phyloP scores from a whole-genome alignment of 2,888 invertebrate genomes.

The Gerris lacustris region DNA sequence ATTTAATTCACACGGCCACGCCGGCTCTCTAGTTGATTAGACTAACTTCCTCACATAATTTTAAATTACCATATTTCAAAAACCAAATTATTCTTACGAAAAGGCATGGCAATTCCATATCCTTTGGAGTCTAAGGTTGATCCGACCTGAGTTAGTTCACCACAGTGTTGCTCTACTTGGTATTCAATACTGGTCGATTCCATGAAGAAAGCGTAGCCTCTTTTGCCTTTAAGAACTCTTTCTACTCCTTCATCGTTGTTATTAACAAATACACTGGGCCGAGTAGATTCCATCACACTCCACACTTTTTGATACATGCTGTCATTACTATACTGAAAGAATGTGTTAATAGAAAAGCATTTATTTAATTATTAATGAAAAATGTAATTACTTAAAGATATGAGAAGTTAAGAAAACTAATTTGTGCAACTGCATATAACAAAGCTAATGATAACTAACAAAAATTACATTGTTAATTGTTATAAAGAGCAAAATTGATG shows the following conservation, averaged over 20 bases:
- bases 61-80: no score
- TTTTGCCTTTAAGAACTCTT: constrained; percentile 62
- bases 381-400: no score
- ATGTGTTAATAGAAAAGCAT: background rate
- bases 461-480: no score
- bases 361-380: no score
- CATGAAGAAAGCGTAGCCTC: constrained; percentile 83
- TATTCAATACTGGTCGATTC: constrained; percentile 93
- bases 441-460: no score
- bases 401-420: background rate
- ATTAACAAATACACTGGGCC: constrained; percentile 69
- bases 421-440: background rate
- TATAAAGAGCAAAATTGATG: no score
- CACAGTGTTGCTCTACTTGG: constrained; percentile 67
- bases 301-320: constrained; percentile 85
- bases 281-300: constrained; percentile 74
- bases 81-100: constrained; percentile 49
- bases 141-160: constrained; percentile 66
- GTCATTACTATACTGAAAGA: constrained; percentile 65
- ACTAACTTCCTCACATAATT: no score
- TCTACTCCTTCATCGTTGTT: constrained; percentile 79
- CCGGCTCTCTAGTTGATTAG: no score
- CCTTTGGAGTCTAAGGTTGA: constrained; percentile 76
- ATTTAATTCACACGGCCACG: no score
- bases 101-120: constrained; percentile 84